Base-by-base conservation (phyloP, 2,797 vertebrate genomes). In the Phoeniculus purpureus region DNA sequence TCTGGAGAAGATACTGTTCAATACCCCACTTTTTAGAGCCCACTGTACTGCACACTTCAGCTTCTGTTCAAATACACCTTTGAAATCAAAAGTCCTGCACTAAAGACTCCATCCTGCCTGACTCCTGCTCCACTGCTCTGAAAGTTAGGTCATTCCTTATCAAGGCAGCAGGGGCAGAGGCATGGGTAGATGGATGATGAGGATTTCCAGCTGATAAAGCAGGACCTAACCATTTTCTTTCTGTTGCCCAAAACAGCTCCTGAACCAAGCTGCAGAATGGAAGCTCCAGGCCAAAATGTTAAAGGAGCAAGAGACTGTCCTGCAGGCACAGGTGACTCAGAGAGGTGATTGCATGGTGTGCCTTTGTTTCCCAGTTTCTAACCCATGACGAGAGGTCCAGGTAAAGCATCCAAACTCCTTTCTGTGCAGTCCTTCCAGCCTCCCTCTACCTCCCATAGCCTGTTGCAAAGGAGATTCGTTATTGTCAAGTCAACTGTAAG, bases 251-350 rank as follows among this genome's bases (percentile, higher is more conserved):
- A 94, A 98, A 97, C 96, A 99, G 99, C 98, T 99, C 97, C 98
- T 99, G 97, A 98, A 98, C 97, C 98, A 99, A 97, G 99, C 99
- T 52, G 99, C 99, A 96, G 99, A 99, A 94, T 99, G 98, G 99
- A 99, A 99, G 94, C 98, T 99, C 85, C 99, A 99, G 96, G 97
- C 98, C 97, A 98, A 99, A 94, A 98, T 98, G 97, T 97, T 99
- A 97, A 99, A 97, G 97, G 98, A 99, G 91, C 99, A 99, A 94
- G 98, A 98, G 96, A 98, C 98, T 56, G 96, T 99, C 93, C 98
- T 99, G 90, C 98, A 99, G 97, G 97, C 98, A 66, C 99, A 99
- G 99, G 99, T 99, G 98, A 99, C 64, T 65, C 72, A 61, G 85
- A 74, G 73, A 66, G 43, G 58, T 81, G 27, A 73, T 52, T 86